phyloP scores from a whole-genome alignment of 2,797 vertebrate species.

The Mormyrops attenuatus region DNA sequence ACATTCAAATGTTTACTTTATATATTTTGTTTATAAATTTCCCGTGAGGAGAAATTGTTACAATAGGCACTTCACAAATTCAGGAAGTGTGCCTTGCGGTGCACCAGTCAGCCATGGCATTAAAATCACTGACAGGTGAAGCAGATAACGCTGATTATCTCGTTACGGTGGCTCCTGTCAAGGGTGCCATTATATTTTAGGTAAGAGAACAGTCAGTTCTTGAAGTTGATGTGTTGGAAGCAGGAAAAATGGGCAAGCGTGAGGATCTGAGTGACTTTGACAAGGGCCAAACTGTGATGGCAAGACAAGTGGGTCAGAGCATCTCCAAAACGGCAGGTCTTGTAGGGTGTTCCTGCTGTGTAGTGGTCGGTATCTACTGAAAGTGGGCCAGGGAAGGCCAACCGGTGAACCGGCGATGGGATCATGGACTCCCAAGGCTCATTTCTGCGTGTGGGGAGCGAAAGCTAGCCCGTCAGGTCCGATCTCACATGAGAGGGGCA shows the following conservation, averaged over 20 bases:
- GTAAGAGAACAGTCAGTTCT: background rate
- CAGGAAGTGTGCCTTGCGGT: background rate
- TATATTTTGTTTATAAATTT: background rate
- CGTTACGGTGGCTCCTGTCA: background rate
- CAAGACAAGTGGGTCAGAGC: background rate
- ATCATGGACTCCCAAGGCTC: background rate
- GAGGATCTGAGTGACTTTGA: background rate
- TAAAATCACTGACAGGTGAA: background rate
- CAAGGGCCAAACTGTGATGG: background rate
- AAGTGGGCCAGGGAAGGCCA: background rate
- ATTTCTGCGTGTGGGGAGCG: background rate
- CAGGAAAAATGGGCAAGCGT: background rate
- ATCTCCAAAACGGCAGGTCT: background rate
- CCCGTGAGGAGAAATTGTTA: background rate
- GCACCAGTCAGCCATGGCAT: background rate
- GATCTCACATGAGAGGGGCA: background rate
- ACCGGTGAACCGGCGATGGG: background rate
- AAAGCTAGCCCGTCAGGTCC: background rate
- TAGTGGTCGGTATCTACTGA: background rate
- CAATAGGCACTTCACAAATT: background rate
- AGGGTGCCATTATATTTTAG: background rate
- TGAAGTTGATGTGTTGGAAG: background rate
- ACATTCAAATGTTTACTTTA: background rate
- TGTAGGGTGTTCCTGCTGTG: background rate
- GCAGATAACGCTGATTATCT: background rate